Evolutionary conservation across 2,113 vertebrate species (phyloP), one percentile per base, ranked within the genome.

Genomic region (Eudyptes chrysolophus): DNA sequence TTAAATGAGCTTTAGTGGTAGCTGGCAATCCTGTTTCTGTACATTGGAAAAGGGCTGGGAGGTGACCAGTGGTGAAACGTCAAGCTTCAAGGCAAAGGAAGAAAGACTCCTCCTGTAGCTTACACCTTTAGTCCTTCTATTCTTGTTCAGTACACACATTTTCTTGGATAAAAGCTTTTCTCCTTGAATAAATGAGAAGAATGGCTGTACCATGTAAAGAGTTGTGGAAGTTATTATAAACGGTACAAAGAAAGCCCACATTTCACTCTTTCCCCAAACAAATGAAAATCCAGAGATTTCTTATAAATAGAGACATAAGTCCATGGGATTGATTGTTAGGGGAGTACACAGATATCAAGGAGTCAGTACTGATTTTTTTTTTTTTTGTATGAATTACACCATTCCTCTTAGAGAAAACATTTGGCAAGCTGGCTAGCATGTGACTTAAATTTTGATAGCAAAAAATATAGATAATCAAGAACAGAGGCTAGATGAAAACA

Each of bases 161-260:
- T 91, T 86, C 62, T 66, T 87, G 49, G 44, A 44, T 60, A 80
- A 93, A 96, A 91, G 42, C 17, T 88, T 90, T 94, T 87, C 69
- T 89, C 25, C 54, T 84, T 84, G 30, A 84, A 69, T 66, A 78
- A 87, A 81, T 66, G 18, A 72, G 29, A 84, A 84, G 60, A 89
- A 84, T 57, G 36, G 12, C 34, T 84, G 32, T 55, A 36, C 32
- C 24, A 36, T 26, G 38, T 77, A 65, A 60, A 78, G 42, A 34
- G 46, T 34, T 75, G 46, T 81, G 51, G 19, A 84, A 87, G 40
- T 66, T 81, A 80, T 54, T 94, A 60, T 36, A 65, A 80, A 61
- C 84, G 20, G 38, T 80, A 57, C 22, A 72, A 74, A 91, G 25
- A 65, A 52, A 61, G 6, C 12, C 27, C 27, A 6, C 29, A n/a